phyloP scores from a whole-genome alignment of 2,113 vertebrate genomes.

The Pachycephala philippinensis region DNA sequence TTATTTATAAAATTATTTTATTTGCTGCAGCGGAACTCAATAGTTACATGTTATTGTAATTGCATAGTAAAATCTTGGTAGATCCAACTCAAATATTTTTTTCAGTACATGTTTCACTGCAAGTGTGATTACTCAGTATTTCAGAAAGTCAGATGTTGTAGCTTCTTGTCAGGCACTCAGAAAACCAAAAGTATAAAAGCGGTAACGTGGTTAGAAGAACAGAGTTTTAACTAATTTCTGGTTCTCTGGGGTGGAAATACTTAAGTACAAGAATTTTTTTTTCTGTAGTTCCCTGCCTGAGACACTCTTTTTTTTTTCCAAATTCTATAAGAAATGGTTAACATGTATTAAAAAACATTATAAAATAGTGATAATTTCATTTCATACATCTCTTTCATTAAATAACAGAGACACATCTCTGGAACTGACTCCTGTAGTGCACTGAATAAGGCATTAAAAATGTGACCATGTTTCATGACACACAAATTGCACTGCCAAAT shows the following conservation, averaged over 20 bases:
- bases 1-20: background rate
- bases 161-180: background rate
- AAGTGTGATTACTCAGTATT: background rate
- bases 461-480: background rate
- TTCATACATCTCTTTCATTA: background rate
- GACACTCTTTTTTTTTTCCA: background rate
- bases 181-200: background rate
- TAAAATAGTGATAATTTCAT: background rate
- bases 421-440: background rate
- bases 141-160: background rate
- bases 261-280: background rate
- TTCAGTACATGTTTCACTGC: background rate
- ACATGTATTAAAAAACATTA: background rate
- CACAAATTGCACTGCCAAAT: background rate
- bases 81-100: background rate
- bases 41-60: background rate
- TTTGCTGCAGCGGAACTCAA: background rate
- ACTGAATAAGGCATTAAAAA: background rate
- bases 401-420: background rate
- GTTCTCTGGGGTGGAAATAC: background rate
- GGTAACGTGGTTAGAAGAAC: background rate
- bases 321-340: background rate
- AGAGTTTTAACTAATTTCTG: background rate
- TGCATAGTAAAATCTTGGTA: background rate
- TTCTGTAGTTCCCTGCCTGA: background rate